phyloP scores from a whole-genome alignment of 2,888 invertebrate genomes.

The Synanthedon tipuliformis region DNA sequence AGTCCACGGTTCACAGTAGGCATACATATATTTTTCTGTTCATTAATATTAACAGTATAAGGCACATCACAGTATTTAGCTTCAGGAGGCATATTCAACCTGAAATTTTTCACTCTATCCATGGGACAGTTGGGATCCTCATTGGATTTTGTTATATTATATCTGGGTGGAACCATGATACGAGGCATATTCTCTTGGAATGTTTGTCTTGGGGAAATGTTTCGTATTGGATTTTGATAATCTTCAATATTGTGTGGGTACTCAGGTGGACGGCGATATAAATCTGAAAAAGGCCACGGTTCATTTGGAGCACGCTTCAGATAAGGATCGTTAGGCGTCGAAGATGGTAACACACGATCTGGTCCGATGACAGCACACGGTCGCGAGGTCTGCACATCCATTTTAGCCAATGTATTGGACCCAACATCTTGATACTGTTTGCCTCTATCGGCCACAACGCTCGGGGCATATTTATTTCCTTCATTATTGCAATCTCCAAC shows the following conservation, averaged over 20 bases:
- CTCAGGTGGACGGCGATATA: constrained; percentile 45
- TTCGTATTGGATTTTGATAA: constrained; percentile 45
- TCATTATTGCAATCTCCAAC: constrained; percentile 48
- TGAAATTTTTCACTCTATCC: constrained; percentile 40
- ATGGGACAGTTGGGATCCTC: constrained; percentile 34
- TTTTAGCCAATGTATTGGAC: constrained; percentile 48
- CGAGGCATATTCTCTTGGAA: constrained; percentile 68
- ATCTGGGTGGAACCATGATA: constrained; percentile 55
- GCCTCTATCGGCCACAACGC: constrained; percentile 36
- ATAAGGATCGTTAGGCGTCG: constrained; percentile 31
- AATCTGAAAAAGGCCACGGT: constrained; percentile 40
- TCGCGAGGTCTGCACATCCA: constrained; percentile 44
- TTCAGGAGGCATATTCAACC: constrained; percentile 40
- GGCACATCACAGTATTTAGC: constrained; percentile 65
- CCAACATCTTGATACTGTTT: constrained; percentile 51
- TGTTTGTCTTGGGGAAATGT: constrained; percentile 67
- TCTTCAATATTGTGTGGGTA: constrained; percentile 43
- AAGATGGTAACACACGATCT: constrained; percentile 48
- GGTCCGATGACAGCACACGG: constrained; percentile 67
- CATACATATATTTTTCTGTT: constrained; percentile 49
- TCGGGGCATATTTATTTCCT: constrained; percentile 46
- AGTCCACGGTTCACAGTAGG: constrained; percentile 35
- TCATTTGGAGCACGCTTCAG: constrained; percentile 40
- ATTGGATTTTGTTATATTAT: constrained; percentile 38
- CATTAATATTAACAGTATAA: constrained; percentile 53